Base-by-base conservation (phyloP, 2,797 vertebrate species). In the Sus cebifrons region DNA sequence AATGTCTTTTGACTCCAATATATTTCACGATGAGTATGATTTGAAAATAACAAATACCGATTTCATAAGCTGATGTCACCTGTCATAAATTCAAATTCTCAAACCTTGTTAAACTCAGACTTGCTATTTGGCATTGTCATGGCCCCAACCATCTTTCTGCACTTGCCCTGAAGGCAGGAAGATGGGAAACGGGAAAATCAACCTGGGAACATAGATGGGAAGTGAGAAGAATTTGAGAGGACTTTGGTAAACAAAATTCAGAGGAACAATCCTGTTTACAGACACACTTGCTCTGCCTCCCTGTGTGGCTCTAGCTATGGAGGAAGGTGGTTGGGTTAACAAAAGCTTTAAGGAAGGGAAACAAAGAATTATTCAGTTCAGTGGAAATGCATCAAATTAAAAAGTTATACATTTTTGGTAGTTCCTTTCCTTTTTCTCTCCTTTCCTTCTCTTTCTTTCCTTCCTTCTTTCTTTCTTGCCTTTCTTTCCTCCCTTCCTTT, bases 121-220 rank as follows among this genome's bases (percentile, higher is more conserved):
- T 73, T 74, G 87, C 10, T 58, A 10, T 23, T 52, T 81, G 95
- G 90, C 6, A 40, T 13, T 85, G 82, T 58, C 71, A 77, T 40
- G 70, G 36, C 91, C 96, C 91, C 36, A 27, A 12, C 0, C 0
- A 94, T 92, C 86, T 93, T 92, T 95, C 89, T 2, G 9, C 27
- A 68, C 91, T 87, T 98, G 93, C 96, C 97, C 97, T 89, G 87
- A 62, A 98, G 97, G 98, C 95, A 96, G 62, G 89, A 96, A 95
- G 87, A 73, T 4, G 81, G 94, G 78, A 65, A 97, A 93, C 71
- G 36, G 60, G 70, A 96, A 94, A 97, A 96, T 78, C 95, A 97
- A 94, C 97, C 32, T n/a, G 60, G 94, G 79, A n/a, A 92, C 65
- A 40, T 62, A 93, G 93, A 91, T 92, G 86, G 0, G 1, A 88